phyloP scores from a whole-genome alignment of 2,888 invertebrate genomes.

The Ischnus inquisitorius region DNA sequence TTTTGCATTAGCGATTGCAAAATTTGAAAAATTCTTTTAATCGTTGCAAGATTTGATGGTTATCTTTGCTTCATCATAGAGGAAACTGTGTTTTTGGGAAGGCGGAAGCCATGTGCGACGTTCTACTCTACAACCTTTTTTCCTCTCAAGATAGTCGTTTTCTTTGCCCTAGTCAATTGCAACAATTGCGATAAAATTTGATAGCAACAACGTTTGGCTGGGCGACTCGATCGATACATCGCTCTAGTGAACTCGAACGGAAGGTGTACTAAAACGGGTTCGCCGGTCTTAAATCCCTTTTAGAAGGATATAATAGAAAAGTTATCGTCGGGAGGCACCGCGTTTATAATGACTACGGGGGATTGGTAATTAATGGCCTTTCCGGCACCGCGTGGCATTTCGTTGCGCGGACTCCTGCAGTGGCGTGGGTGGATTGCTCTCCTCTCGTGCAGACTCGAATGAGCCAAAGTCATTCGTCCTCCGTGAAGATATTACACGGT shows the following conservation, averaged over 20 bases:
- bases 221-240: constrained; percentile 46
- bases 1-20: background rate
- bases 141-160: background rate
- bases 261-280: constrained; percentile 20
- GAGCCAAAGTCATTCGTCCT: constrained; percentile 65
- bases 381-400: constrained; percentile 68
- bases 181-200: constrained; percentile 23
- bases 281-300: constrained; percentile 74
- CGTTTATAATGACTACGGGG: constrained; percentile 69
- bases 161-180: background rate
- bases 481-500: constrained; percentile 45
- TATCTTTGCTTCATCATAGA: too few species aligned
- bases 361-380: constrained; percentile 78
- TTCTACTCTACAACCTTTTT: background rate
- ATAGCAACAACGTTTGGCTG: constrained; percentile 37
- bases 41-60: too few species aligned
- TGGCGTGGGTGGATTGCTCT: constrained; percentile 65
- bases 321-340: constrained; percentile 75
- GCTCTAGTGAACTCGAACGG: constrained; percentile 23
- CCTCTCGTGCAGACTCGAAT: constrained; percentile 51
- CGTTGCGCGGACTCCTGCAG: constrained; percentile 65
- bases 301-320: constrained; percentile 78
- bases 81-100: too few species aligned
- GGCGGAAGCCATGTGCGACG: too few species aligned
- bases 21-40: background rate